phyloP scores from a whole-genome alignment of 2,888 invertebrate species.

The Sphaeridia pumilis region DNA sequence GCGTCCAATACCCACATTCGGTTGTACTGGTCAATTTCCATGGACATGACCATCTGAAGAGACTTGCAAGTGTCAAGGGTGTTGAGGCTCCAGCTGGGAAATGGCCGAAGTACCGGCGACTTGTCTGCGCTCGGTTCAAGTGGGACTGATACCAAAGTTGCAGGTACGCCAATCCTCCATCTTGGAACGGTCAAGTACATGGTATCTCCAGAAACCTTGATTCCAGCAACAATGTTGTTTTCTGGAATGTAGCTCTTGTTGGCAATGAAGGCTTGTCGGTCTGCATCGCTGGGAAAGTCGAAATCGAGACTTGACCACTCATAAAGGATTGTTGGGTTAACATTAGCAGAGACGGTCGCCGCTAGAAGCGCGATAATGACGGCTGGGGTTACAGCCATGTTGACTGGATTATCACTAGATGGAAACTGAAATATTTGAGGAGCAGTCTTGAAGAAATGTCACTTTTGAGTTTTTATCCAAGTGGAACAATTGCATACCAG shows the following conservation, averaged over 20 bases:
- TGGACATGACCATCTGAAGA: constrained; percentile 56
- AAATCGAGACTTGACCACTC: background rate
- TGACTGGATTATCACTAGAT: too few species aligned
- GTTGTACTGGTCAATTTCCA: constrained; percentile 58
- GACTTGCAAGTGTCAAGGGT: constrained; percentile 53
- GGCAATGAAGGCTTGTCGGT: background rate
- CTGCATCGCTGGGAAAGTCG: background rate
- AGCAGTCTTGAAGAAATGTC: too few species aligned
- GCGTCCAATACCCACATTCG: constrained; percentile 47
- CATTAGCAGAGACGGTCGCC: too few species aligned
- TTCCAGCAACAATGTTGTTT: constrained; percentile 61
- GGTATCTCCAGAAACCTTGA: constrained; percentile 55
- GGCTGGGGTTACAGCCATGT: too few species aligned
- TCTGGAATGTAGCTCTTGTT: constrained; percentile 48
- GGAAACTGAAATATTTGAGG: too few species aligned
- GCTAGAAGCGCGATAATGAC: too few species aligned
- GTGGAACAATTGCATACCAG: too few species aligned
- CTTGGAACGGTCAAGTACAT: constrained; percentile 65
- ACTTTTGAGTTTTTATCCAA: too few species aligned
- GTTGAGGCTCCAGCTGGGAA: constrained; percentile 57
- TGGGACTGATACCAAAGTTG: constrained; percentile 33
- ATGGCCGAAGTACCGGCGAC: constrained; percentile 47
- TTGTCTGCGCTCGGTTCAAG: background rate
- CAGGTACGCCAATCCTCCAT: constrained; percentile 49
- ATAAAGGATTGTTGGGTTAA: too few species aligned